These are phyloP conservation scores for Lamprotornis superbus DNA, from an alignment of 2,113 vertebrate genomes.

Conservation along the genomic window DNA sequence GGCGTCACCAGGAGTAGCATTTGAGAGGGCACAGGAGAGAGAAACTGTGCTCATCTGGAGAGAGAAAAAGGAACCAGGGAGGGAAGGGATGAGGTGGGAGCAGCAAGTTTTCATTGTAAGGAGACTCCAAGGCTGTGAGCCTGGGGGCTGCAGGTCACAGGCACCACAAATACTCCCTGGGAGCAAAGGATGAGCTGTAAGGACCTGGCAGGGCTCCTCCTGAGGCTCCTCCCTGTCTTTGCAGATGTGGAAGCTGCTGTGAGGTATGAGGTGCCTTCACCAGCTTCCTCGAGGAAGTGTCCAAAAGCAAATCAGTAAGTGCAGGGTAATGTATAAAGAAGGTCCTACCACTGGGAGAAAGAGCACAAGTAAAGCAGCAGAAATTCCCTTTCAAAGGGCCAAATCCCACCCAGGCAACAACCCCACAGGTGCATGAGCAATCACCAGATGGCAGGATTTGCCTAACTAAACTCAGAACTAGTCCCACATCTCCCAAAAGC, in stretches of 20 bases:
- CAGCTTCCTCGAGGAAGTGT: background rate
- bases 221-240: rapidly evolving
- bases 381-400: background rate
- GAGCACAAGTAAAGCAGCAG: background rate
- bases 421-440: background rate
- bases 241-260: background rate
- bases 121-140: background rate
- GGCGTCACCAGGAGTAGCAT: background rate
- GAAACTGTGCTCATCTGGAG: rapidly evolving
- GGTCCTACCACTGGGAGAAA: background rate
- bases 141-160: background rate
- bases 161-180: background rate
- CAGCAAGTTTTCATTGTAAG: background rate
- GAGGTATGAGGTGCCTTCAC: background rate
- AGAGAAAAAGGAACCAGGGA: background rate
- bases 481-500: background rate
- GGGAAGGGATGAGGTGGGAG: background rate
- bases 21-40: background rate
- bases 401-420: background rate
- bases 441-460: conserved; percentile 1
- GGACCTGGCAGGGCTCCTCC: rapidly evolving
- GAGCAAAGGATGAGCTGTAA: background rate
- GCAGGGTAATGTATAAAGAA: background rate
- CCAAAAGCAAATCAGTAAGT: background rate
- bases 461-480: background rate